These are phyloP conservation scores for Diplolepis rosae DNA, from an alignment of 2,888 invertebrate species.

Conservation along the genomic window DNA sequence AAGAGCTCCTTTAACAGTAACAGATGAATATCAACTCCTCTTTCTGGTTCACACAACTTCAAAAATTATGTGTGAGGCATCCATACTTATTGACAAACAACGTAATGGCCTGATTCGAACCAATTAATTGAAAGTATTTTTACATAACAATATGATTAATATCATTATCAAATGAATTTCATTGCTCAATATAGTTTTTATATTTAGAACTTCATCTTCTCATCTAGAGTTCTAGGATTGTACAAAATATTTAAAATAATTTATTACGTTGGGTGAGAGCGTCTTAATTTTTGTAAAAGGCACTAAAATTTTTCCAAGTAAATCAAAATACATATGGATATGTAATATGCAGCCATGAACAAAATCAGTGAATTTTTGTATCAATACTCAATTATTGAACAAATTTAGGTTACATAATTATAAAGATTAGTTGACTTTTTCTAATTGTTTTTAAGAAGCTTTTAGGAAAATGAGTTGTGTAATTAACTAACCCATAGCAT, in stretches of 20 bases:
- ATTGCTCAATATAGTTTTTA: slow-evolving; percentile 12
- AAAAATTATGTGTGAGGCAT: slow-evolving; percentile 88
- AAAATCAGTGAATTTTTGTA: not conserved
- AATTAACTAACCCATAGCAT: not conserved
- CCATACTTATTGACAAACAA: slow-evolving; percentile 75
- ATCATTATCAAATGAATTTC: not conserved
- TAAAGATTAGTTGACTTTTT: not conserved
- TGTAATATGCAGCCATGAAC: not conserved
- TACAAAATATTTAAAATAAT: slow-evolving; percentile 19
- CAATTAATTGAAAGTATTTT: slow-evolving; percentile 13
- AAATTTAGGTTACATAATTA: not conserved
- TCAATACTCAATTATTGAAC: slow-evolving; percentile 7
- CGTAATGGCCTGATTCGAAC: slow-evolving; percentile 40
- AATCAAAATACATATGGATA: not conserved
- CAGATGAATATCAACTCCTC: slow-evolving; percentile 87
- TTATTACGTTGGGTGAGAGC: not conserved
- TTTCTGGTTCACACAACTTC: slow-evolving; percentile 90
- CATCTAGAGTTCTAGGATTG: not conserved
- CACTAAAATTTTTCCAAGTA: not conserved
- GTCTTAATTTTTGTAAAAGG: not conserved
- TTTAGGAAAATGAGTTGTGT: not conserved
- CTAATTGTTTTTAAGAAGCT: not conserved
- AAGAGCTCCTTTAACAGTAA: slow-evolving; percentile 83
- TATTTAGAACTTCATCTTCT: not conserved
- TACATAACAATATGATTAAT: not conserved